Conservation (phyloP, 2,113 vertebrate genomes). For the Corydoras maculifer region DNA sequence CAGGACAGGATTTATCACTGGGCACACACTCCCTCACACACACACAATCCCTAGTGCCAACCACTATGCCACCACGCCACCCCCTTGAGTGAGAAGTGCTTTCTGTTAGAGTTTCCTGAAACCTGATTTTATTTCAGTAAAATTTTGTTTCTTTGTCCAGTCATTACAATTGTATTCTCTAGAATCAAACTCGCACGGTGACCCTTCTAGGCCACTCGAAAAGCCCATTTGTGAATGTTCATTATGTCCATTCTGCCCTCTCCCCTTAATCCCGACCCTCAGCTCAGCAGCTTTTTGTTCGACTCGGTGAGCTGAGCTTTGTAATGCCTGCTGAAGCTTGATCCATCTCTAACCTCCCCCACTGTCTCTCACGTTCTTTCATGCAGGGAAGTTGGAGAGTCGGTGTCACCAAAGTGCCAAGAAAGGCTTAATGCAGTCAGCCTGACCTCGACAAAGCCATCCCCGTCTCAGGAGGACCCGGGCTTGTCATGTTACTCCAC, state of each 20-base stretch:
- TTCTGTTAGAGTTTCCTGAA: too few relatives aligned
- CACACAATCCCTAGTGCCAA: too few relatives aligned
- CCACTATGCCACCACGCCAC: too few relatives aligned
- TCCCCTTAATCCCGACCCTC: conserved; percentile 6
- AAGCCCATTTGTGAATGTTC: background rate
- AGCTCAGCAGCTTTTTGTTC: conserved; percentile 28
- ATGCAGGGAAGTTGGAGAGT: conserved; percentile 88
- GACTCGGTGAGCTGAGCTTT: conserved; percentile 28
- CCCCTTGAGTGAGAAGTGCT: too few relatives aligned
- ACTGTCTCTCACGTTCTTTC: conserved; percentile 32
- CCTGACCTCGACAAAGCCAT: conserved; percentile 49
- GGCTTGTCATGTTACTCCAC: conserved; percentile 5
- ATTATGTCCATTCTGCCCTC: background rate
- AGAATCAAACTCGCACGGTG: too few relatives aligned
- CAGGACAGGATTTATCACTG: too few relatives aligned
- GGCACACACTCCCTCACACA: too few relatives aligned
- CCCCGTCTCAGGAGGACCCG: conserved; percentile 16
- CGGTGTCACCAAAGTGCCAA: conserved; percentile 93
- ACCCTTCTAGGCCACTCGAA: too few relatives aligned
- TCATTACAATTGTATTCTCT: too few relatives aligned
- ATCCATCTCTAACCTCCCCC: conserved; percentile 34
- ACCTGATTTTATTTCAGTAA: too few relatives aligned
- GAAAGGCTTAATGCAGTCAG: conserved; percentile 84
- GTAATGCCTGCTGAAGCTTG: conserved; percentile 28
- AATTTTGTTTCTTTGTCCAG: too few relatives aligned